phyloP scores from a whole-genome alignment of 2,113 vertebrate species.

The Alexandromys fortis region DNA sequence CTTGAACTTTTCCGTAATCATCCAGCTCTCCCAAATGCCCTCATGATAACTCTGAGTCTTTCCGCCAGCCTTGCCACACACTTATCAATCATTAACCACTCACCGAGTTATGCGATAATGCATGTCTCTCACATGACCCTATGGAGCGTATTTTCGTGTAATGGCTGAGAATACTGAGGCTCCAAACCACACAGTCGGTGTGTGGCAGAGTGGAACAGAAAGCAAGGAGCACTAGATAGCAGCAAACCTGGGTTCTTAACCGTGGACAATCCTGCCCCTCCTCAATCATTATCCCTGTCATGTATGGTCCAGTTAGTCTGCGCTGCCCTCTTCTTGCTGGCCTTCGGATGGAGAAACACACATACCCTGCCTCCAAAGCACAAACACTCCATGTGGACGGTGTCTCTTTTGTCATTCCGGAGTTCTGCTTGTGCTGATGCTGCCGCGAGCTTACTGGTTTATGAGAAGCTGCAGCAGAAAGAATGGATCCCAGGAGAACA shows the following conservation, averaged over 20 bases:
- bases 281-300: background rate
- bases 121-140: background rate
- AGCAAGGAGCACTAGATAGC: background rate
- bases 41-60: background rate
- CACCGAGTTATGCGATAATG: background rate
- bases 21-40: background rate
- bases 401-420: background rate
- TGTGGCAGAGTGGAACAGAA: background rate
- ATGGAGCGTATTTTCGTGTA: constrained; percentile 19
- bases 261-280: background rate
- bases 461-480: background rate
- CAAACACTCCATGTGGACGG: background rate
- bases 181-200: background rate
- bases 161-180: constrained; percentile 1
- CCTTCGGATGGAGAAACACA: background rate
- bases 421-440: background rate
- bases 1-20: background rate
- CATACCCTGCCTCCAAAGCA: no score
- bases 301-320: background rate
- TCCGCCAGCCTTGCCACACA: background rate
- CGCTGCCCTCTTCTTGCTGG: no score
- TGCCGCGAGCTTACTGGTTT: background rate
- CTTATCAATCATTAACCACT: background rate
- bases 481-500: background rate
- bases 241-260: background rate